Conservation (phyloP, 2,797 vertebrate genomes). For the Melanotaenia parkinsoni region DNA sequence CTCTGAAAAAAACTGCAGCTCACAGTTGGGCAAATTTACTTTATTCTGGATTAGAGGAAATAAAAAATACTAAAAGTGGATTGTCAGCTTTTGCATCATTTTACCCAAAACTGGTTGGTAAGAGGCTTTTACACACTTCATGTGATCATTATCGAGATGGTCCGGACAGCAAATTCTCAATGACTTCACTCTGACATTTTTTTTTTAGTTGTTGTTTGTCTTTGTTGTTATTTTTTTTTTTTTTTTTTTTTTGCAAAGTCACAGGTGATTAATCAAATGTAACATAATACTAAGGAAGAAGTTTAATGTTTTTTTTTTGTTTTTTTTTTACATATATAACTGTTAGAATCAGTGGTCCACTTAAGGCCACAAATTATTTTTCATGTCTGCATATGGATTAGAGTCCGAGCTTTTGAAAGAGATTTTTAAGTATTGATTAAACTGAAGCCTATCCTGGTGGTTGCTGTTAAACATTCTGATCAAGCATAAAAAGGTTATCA, state of each 20-base stretch:
- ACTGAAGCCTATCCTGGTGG: slow-evolving; percentile 31
- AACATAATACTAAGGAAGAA: background rate
- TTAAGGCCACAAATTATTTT: background rate
- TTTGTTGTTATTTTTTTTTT: no score
- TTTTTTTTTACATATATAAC: background rate
- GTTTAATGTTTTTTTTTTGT: no score
- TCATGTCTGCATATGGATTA: background rate
- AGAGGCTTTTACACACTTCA: background rate
- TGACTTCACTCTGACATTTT: background rate
- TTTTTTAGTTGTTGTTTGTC: no score
- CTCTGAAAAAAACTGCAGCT: background rate
- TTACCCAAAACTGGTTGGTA: background rate
- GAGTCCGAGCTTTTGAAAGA: slow-evolving; percentile 25
- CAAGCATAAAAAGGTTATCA: slow-evolving; percentile 67
- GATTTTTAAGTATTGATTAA: slow-evolving; percentile 34
- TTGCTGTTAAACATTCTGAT: slow-evolving; percentile 66
- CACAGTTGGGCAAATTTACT: background rate
- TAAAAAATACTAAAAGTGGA: background rate
- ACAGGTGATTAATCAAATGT: no score
- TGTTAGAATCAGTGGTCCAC: background rate
- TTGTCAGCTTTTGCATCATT: background rate
- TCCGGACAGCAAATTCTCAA: background rate
- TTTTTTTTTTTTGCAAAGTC: no score
- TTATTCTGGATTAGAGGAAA: background rate
- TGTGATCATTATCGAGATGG: background rate